Base-by-base conservation (phyloP, 2,113 vertebrate species). In the Fulica atra region DNA sequence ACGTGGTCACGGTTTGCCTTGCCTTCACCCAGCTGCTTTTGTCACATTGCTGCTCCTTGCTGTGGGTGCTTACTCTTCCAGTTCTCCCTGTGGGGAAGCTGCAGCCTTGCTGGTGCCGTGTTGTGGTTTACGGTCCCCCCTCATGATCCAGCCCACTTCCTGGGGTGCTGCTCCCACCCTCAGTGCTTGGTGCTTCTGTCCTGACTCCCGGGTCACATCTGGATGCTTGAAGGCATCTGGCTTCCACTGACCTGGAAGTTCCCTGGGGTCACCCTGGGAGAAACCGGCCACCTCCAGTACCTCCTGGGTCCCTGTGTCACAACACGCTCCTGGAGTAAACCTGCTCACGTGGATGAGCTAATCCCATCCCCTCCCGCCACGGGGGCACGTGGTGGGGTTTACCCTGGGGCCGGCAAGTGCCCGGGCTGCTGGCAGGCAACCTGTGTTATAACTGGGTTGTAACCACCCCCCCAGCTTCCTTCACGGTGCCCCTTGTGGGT, bases 31-130 rank as follows among this genome's bases (percentile, higher is more conserved):
- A 8, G 9, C 71, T 8, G 21, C 50, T 38, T 38, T 4, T 4
- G 15, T 7, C 5, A 9, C 17, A 0, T 16, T 5, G 1, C 44
- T 4, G 21, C 24, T 38, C 1, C 0, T 1, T 60, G 70, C 28
- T 4, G 2, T 7, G 18, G 44, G 44, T 28, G 33, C 59, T 44
- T 5, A 5, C 8, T 1, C 44, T 6, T 20, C 6, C 42, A 8
- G 1, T 35, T 29, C 38, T 48, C 16, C 16, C 35, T 51, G 14
- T 7, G 13, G 42, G 31, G 51, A 25, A 40, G 42, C 68, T 38
- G 53, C 53, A 10, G 40, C 64, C 53, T 53, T 2, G 16, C 64
- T 3, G 0, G 51, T 19, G 3, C 18, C 10, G 31, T 40, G 54
- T 29, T 36, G 64, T 0, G 20, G 53, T 42, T 68, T 1, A 11